phyloP scores from a whole-genome alignment of 1,140 invertebrate species.

The Eupristina koningsbergeri region DNA sequence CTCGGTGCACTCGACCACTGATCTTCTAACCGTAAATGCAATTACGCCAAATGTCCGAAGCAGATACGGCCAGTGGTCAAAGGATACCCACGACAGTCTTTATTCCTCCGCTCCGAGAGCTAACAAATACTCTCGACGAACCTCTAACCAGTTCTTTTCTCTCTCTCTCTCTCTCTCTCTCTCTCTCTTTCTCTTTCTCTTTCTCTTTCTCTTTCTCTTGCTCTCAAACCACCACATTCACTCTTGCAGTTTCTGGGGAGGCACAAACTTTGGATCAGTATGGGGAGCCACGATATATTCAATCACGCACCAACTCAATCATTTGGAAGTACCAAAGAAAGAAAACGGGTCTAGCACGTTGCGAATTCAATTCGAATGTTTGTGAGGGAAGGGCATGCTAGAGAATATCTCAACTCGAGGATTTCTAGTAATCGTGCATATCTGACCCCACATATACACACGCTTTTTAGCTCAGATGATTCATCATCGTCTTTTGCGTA shows the following conservation, averaged over 20 bases:
- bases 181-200: background rate
- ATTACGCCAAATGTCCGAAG: constrained; percentile 68
- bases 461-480: background rate
- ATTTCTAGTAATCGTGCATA: background rate
- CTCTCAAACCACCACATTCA: background rate
- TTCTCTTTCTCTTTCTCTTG: background rate
- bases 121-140: constrained; percentile 40
- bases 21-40: constrained; percentile 58
- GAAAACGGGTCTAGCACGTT: background rate
- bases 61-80: constrained; percentile 66
- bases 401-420: background rate
- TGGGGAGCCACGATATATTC: background rate
- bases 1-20: background rate
- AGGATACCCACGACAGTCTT: constrained; percentile 28
- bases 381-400: too few relatives aligned
- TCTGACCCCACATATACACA: background rate
- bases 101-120: constrained; percentile 8
- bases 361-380: constrained; percentile 3
- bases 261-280: background rate
- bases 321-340: constrained; percentile 27
- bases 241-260: too few relatives aligned
- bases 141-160: background rate
- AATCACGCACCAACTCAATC: constrained; percentile 44
- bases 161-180: background rate
- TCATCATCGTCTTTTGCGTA: constrained; percentile 6